Evolutionary conservation across 1,140 invertebrate genomes (phyloP), one percentile per base, ranked within the genome.

Genomic region (Subanguina moxae): DNA sequence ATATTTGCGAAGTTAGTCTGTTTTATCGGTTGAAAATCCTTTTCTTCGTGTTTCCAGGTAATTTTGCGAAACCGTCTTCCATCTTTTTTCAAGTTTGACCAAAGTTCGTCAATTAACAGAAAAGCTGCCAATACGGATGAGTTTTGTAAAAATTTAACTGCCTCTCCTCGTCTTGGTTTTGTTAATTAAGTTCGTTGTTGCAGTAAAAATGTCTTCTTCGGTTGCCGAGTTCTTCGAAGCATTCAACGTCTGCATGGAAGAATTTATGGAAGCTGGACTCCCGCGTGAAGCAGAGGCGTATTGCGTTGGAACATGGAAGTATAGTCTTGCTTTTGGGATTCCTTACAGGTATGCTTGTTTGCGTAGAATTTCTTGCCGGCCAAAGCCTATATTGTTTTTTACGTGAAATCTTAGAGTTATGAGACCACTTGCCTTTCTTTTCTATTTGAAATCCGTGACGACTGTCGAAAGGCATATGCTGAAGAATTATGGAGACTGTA

Each of bases 221-320:
- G 32, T 70, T 43, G 68, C 59, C 25, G 68, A 70, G n/a, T 70
- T 70, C 11, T 56, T 66, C 52, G 68, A 70, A 61, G 42, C 57
- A 11, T 38, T 23, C 19, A 27, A 48, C 19, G 57, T 15, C 17
- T 70, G 59, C 67, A 30, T 28, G 15, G 52, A 48, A 48, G 68
- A 70, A 30, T 57, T 43, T 19, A 46, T 70, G 43, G 68, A 70
- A 8, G 64, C 43, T 38, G 68, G 68, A 9, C 42, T 57, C 13
- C 42, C 64, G 9, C 64, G 68, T 19, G 68, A 70, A 32, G 68
- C 68, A 27, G 63, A 70, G n/a, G 30, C 27, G 32, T 59, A 28
- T 57, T 56, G 66, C n/a, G 27, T 70, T 27, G 42, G 63, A 21
- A n/a, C 59, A 17, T 70, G 68, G 68, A 56, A 58, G 15, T 43